Conservation (phyloP, 2,888 invertebrate species). For the Dasysyrphus tricinctus region DNA sequence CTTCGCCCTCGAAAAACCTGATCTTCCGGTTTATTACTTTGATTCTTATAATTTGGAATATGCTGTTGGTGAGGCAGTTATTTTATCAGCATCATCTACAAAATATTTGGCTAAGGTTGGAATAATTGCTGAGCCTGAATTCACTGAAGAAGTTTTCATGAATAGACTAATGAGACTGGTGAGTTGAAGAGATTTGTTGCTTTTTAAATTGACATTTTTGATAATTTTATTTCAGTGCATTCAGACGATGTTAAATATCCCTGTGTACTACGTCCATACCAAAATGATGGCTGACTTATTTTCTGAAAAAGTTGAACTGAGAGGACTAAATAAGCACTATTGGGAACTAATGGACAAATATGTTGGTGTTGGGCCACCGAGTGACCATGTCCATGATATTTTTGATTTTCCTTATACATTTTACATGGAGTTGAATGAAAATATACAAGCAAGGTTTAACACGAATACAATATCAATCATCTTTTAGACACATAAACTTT, state of each 20-base stretch:
- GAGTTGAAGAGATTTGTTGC: neutral
- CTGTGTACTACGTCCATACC: slow-evolving; percentile 16
- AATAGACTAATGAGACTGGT: slow-evolving; percentile 62
- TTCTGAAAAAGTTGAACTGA: slow-evolving; percentile 85
- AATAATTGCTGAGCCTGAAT: neutral
- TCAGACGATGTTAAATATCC: slow-evolving; percentile 1
- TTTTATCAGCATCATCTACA: slow-evolving; percentile 57
- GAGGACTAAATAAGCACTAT: slow-evolving; percentile 87
- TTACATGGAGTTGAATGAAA: neutral
- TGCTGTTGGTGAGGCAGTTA: slow-evolving; percentile 63
- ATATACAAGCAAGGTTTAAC: neutral
- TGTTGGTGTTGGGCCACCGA: slow-evolving; percentile 88
- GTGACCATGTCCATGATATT: slow-evolving; percentile 82
- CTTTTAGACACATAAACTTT: neutral
- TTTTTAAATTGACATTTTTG: neutral
- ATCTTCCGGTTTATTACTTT: slow-evolving; percentile 58
- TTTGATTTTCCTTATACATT: slow-evolving; percentile 26
- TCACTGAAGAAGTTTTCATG: slow-evolving; percentile 23
- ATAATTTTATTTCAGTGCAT: neutral
- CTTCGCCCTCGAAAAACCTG: slow-evolving; percentile 44
- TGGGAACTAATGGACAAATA: slow-evolving; percentile 86
- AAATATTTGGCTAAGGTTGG: slow-evolving; percentile 45
- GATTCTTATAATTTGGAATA: slow-evolving; percentile 44
- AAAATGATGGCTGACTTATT: slow-evolving; percentile 88
- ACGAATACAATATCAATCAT: neutral